These are phyloP conservation scores for Prostheceraeus crozeri DNA, from an alignment of 2,888 invertebrate genomes.

Conservation along the genomic window DNA sequence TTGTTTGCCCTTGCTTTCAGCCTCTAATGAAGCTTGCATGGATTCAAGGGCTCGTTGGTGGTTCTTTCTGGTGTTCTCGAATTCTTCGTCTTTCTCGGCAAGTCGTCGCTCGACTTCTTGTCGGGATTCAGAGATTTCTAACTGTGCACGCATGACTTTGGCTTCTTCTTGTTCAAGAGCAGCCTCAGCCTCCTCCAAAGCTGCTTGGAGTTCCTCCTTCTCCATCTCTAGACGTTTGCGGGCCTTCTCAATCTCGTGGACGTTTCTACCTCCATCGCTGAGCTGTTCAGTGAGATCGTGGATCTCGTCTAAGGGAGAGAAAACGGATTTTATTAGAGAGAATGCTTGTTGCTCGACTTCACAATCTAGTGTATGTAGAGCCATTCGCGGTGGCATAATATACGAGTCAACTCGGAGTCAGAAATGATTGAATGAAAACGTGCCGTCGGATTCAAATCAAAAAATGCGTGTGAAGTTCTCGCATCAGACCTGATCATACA, in stretches of 20 bases:
- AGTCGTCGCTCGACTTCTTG: conserved; percentile 98
- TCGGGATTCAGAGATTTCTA: conserved; percentile 79
- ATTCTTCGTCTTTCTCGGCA: conserved; percentile 99
- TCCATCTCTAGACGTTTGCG: conserved; percentile 96
- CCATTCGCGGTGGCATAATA: too few relatives aligned
- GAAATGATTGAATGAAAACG: too few relatives aligned
- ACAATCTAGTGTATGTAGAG: neutral
- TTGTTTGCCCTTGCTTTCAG: conserved; percentile 98
- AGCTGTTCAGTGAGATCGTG: conserved; percentile 98
- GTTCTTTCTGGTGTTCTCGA: conserved; percentile 96
- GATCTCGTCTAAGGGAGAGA: conserved; percentile 78
- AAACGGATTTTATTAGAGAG: neutral
- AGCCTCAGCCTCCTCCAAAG: conserved; percentile 95
- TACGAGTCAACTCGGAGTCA: too few relatives aligned
- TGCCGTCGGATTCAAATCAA: too few relatives aligned
- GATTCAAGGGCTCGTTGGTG: conserved; percentile 98
- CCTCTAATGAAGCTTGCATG: conserved; percentile 98
- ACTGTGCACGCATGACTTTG: conserved; percentile 79
- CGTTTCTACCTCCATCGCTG: conserved; percentile 97
- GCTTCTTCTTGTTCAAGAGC: conserved; percentile 99
- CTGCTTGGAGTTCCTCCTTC: conserved; percentile 98
- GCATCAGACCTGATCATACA: too few relatives aligned
- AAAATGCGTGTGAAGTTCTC: too few relatives aligned
- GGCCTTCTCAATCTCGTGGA: conserved; percentile 97
- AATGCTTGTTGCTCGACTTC: too few relatives aligned